These are phyloP conservation scores for Taxidea taxus DNA, from an alignment of 2,113 vertebrate genomes.

Conservation along the genomic window DNA sequence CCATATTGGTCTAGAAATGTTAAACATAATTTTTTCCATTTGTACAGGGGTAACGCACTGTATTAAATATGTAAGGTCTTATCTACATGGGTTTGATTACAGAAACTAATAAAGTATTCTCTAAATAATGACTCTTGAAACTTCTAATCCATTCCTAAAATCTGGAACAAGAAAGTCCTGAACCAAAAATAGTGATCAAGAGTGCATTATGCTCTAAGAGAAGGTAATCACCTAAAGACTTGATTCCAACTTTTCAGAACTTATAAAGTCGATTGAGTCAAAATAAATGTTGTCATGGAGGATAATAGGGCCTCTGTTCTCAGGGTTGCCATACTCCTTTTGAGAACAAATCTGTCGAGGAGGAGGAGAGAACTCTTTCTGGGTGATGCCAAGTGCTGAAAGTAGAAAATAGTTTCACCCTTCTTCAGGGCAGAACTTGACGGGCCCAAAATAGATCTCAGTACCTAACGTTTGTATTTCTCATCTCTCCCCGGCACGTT, in stretches of 20 bases:
- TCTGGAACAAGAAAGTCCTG: neutral
- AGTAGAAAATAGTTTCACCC: too few species aligned
- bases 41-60: conserved; percentile 99
- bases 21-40: conserved; percentile 92
- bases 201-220: neutral
- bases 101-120: conserved; percentile 99
- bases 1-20: conserved; percentile 90
- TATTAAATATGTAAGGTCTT: conserved; percentile 99
- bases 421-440: neutral
- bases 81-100: conserved; percentile 99
- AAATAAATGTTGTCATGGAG: neutral
- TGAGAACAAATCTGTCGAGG: neutral
- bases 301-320: neutral
- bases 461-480: neutral
- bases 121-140: conserved; percentile 83
- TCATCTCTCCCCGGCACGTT: neutral
- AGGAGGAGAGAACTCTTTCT: neutral
- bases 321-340: accelerated
- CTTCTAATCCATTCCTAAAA: conserved; percentile 66
- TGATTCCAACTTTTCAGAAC: neutral
- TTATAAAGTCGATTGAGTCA: neutral
- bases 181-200: neutral
- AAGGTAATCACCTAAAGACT: neutral
- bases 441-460: neutral
- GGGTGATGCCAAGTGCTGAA: neutral